Conservation (phyloP, 2,113 vertebrate species). For the Hemichromis elongatus region DNA sequence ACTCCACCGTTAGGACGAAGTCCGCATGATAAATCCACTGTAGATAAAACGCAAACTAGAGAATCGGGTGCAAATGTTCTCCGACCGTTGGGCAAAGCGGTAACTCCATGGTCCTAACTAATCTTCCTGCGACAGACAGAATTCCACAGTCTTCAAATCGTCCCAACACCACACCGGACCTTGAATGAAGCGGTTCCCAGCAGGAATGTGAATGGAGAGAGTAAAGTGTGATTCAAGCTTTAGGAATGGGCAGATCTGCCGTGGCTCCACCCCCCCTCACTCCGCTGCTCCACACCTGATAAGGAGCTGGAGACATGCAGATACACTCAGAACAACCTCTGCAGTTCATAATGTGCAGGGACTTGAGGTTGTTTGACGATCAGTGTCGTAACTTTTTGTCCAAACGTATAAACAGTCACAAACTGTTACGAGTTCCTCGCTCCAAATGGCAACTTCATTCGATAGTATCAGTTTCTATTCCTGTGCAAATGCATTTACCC, state of each 20-base stretch:
- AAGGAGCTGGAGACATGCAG: background rate
- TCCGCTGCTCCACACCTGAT: constrained; percentile 47
- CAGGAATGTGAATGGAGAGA: constrained; percentile 71
- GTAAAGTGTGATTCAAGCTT: constrained; percentile 64
- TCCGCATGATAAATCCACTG: constrained; percentile 63
- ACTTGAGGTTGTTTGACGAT: background rate
- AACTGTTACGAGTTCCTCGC: background rate
- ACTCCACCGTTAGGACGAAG: constrained; percentile 43
- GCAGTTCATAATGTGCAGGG: background rate
- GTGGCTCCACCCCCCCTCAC: constrained; percentile 36
- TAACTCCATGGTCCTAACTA: constrained; percentile 58
- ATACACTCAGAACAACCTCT: background rate
- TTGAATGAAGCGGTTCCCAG: constrained; percentile 33
- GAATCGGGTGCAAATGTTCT: background rate
- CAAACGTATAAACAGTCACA: background rate
- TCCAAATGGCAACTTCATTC: background rate
- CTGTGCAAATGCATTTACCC: background rate
- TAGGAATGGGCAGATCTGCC: constrained; percentile 56
- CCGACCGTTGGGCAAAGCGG: background rate
- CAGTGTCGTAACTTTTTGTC: background rate
- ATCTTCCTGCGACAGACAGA: background rate
- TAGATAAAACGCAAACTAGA: background rate
- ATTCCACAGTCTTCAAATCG: background rate
- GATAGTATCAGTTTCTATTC: background rate
- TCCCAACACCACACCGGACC: background rate